Base-by-base conservation (phyloP, 2,888 invertebrate genomes). In the Alloscopus bannaensis region DNA sequence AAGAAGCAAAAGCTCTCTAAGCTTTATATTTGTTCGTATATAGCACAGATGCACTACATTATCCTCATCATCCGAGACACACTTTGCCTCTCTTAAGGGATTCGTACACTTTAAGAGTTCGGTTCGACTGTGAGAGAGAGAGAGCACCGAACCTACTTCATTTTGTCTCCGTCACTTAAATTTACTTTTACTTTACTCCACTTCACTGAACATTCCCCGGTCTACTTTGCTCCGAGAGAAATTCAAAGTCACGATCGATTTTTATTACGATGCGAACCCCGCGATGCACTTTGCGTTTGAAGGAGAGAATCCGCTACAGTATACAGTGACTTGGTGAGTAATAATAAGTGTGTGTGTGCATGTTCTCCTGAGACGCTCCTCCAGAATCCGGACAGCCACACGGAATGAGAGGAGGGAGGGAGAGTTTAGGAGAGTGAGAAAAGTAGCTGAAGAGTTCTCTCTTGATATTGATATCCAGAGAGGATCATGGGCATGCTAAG, bases 231-330 rank as follows among this genome's bases (percentile, higher is more conserved):
- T 36, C 55, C 13, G 64, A 52, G 40, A 50, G 60, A 42, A 73
- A 73, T 73, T 73, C 72, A 73, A 73, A 73, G 72, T 73, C 72
- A 73, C 72, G 72, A 73, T 73, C 72, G 72, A 73, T 73, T 64
- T 64, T 71, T 71, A 71, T 71, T 71, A 71, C 24, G 62, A 59
- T 52, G 16, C 16, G n/a, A n/a, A n/a, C n/a, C n/a, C n/a, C n/a
- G n/a, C n/a, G 68, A 69, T 57, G 68, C 57, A 69, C 26, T 68
- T 24, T 42, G 55, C 26, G 36, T 18, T n/a, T n/a, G n/a, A n/a
- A n/a, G n/a, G n/a, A n/a, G n/a, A n/a, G n/a, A n/a, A n/a, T 16
- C 26, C 28, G 62, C 4, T n/a, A n/a, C 40, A 31, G 18, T 66
- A 52, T 66, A 31, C n/a, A n/a, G n/a, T 11, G 42, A 24, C 40